Base-by-base conservation (phyloP, 1,140 invertebrate species). In the Cyclargus thomasi region DNA sequence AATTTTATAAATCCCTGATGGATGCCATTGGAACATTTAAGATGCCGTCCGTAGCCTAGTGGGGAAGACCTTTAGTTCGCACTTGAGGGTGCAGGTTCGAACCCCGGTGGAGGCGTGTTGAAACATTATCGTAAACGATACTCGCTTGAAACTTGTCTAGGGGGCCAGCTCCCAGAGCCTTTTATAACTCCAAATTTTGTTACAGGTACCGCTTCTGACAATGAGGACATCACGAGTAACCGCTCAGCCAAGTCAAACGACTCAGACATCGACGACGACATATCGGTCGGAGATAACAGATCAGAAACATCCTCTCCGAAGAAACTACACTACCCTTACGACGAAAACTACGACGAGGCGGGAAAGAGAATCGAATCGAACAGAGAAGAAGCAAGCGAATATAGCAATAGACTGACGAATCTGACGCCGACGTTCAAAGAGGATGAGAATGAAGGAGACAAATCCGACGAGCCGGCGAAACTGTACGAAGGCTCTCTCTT, bases 221-320 rank as follows among this genome's bases (percentile, higher is more conserved):
- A 81, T 16, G 80, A 83, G 6, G 78, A 79, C 65, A 70, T 77
- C 21, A 57, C 68, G 21, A 67, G 65, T 0, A 69, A 67, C 7
- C 65, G 83, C 53, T 82, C 82, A 20, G 62, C 70, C 2, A 71
- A 76, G 5, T 80, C 79, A n/a, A 80, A 78, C 7, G 80, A 82
- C 21, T 86, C 85, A 0, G 86, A 86, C 20, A 67, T 75, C 0
- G 86, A 90, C n/a, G 88, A 90, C 47, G 88, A 90, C 63, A 90
- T 90, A 64, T 90, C 88, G 2, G 86, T 90, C 8, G 88, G 88
- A 1, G 88, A 90, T 47, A 90, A 90, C 59, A 73, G 85, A 18
- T 88, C 86, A 16, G 88, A 88, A 39, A 79, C 85, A 0, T 90
- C 88, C 0, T 81, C 81, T 0, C 83, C 85, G 8, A 82, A 81